phyloP scores from a whole-genome alignment of 1,140 invertebrate species.

The Campodea augens region DNA sequence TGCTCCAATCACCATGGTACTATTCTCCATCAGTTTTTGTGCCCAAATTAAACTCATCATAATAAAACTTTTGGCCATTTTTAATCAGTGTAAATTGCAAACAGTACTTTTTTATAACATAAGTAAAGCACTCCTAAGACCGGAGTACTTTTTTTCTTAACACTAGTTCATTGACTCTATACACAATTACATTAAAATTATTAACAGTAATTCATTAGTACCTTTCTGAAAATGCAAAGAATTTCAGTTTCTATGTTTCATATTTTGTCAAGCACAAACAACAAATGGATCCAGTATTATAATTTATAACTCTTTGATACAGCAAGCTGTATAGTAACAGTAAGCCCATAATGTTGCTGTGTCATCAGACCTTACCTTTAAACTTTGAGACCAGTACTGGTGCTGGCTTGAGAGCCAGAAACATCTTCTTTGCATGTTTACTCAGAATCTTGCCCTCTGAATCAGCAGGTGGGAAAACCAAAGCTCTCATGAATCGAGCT shows the following conservation, averaged over 20 bases:
- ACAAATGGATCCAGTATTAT: not conserved
- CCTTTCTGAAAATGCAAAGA: not conserved
- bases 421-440: conserved; percentile 60
- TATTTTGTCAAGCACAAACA: conserved; percentile 1
- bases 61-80: not conserved
- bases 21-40: not conserved
- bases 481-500: conserved; percentile 62
- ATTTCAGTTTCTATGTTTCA: not conserved
- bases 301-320: not conserved
- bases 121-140: too few relatives aligned
- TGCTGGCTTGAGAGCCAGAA: conserved; percentile 80
- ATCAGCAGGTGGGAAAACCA: conserved; percentile 45
- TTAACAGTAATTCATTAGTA: not conserved
- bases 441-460: conserved; percentile 31
- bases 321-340: conserved; percentile 11
- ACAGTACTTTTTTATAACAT: not conserved
- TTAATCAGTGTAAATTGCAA: not conserved
- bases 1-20: not conserved
- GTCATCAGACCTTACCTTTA: conserved; percentile 40
- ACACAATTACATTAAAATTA: conserved; percentile 21
- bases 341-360: too few relatives aligned
- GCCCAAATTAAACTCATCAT: not conserved
- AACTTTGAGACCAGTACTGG: conserved; percentile 54
- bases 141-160: not conserved
- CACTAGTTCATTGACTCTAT: conserved; percentile 22